Base-by-base conservation (phyloP, 30 jellyfish, hydroid and myxozoan genomes). In the Hydractinia symbiolongicarpus region DNA sequence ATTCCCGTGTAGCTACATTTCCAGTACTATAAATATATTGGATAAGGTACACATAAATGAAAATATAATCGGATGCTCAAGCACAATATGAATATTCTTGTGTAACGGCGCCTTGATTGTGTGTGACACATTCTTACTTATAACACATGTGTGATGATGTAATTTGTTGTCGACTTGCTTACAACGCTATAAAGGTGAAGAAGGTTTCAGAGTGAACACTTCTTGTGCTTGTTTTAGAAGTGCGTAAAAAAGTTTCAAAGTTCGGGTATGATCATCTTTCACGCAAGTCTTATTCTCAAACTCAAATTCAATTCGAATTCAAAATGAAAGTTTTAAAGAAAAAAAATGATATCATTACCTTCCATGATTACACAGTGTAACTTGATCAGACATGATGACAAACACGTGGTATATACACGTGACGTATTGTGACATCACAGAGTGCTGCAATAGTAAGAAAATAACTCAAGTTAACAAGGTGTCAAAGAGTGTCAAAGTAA, bases 391-490 rank as follows among this genome's bases (percentile, higher is more conserved):
- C 9, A 55, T 16, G 54, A 51, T 6, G 6, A 49, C 51, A 55
- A 74, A 74, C 30, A 55, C 69, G 51, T 74, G 83, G 83, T 50
- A 74, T 13, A 74, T 55, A 58, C 83, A 74, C 40, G 68, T 30
- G 69, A 74, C 66, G 21, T 74, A 74, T 50, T 74, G 83, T 10
- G 83, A 74, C 83, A 74, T 74, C 83, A 74, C 9, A 30, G 83
- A 74, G 69, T 50, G 61, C 83, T 74, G 13, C 7, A 50, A 74
- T 50, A 74, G 40, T 30, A 50, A 7, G 16, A 40, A 72, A 55
- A 40, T 9, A 40, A 40, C 20, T 60, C n/a, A 60, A 13, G 19
- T 60, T 13, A 15, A 60, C 20, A 60, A 60, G 19, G 19, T 60
- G 1, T n/a, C 2, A 60, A 60, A 60, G 19, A 30, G 44, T 30